phyloP scores from a whole-genome alignment of 2,113 vertebrate genomes.

The Myotis lucifugus region DNA sequence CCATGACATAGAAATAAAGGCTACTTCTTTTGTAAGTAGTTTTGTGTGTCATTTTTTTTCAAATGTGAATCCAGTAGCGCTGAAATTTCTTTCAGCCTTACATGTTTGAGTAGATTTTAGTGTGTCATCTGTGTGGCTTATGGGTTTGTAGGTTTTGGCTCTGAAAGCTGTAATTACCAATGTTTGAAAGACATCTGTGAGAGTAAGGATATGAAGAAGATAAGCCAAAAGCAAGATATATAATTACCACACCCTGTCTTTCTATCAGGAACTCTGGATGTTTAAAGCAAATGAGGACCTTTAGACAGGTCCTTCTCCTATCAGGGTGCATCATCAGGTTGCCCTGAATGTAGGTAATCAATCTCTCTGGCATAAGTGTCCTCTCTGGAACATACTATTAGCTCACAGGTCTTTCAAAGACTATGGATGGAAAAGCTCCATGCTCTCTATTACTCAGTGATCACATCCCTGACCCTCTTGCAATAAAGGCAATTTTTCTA shows the following conservation, averaged over 20 bases:
- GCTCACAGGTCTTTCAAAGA: not conserved
- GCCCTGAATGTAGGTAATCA: not conserved
- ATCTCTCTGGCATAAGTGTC: not conserved
- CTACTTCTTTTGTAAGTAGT: not conserved
- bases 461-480: not conserved
- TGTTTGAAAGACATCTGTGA: slow-evolving; percentile 61
- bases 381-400: not conserved
- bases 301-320: slow-evolving; percentile 21
- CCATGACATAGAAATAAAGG: not conserved
- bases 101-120: slow-evolving; percentile 49
- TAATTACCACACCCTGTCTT: slow-evolving; percentile 61
- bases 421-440: not conserved
- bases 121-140: slow-evolving; percentile 60
- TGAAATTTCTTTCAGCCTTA: slow-evolving; percentile 26
- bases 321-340: slow-evolving; percentile 24
- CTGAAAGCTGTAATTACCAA: slow-evolving; percentile 60
- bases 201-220: slow-evolving; percentile 47
- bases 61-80: not conserved
- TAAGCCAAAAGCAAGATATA: slow-evolving; percentile 61
- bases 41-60: not conserved
- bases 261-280: slow-evolving; percentile 26
- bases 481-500: not conserved
- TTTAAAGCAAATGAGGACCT: slow-evolving; percentile 59
- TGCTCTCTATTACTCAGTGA: not conserved
- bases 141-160: slow-evolving; percentile 52